Conservation (phyloP, 2,797 vertebrate genomes). For the Myotis daubentonii region DNA sequence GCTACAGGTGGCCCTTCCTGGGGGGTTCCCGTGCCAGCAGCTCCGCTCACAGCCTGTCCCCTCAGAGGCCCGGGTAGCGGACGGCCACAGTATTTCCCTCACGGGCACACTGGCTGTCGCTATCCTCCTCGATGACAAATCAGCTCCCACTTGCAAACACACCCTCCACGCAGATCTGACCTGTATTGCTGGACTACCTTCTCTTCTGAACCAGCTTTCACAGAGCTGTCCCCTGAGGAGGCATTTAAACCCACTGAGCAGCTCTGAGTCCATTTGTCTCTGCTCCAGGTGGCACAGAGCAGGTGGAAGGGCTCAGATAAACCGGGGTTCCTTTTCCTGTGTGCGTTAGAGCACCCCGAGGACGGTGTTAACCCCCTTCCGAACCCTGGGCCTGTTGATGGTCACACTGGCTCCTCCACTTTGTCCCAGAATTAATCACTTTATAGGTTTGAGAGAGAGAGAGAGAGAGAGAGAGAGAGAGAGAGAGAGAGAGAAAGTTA, state of each 20-base stretch:
- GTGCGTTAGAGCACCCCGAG: neutral
- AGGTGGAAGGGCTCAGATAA: neutral
- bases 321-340: neutral
- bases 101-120: neutral
- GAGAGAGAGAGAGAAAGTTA: neutral
- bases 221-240: neutral
- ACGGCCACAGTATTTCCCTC: neutral
- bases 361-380: neutral
- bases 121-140: neutral
- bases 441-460: neutral
- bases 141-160: neutral
- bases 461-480: no score
- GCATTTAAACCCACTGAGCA: neutral
- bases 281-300: neutral
- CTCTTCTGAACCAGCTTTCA: neutral
- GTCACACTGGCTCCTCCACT: neutral
- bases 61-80: neutral
- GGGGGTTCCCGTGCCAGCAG: neutral
- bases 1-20: neutral
- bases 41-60: no score
- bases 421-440: neutral
- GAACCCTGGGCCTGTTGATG: neutral
- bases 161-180: neutral
- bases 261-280: neutral
- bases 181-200: neutral